Evolutionary conservation across 2,113 vertebrate species (phyloP), one percentile per base, ranked within the genome.

Genomic region (Dicentrarchus labrax): DNA sequence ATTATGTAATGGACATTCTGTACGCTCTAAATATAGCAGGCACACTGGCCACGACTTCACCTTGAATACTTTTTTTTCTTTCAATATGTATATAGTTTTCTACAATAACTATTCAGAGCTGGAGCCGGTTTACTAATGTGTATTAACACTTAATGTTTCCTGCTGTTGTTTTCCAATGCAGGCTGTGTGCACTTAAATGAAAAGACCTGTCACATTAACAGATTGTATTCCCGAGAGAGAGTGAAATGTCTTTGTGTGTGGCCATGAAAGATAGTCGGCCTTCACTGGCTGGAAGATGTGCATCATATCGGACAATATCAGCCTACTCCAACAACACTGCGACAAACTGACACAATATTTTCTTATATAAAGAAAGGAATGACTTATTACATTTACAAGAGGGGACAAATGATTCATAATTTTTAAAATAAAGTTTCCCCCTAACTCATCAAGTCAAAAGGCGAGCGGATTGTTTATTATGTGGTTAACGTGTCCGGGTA

Each of bases 1-100:
- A 36, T 88, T 83, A 86, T 72, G 77, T 76, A 78, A 86, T 69
- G n/a, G 70, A 50, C 74, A 12, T 72, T 64, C 68, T 83, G 62
- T 72, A 8, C 24, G 48, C 39, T 62, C 66, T 83, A 78, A 86
- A 80, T 77, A 56, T 80, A 90, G 79, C 83, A 15, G 36, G 7
- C 76, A 22, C 6, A 43, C 54, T 72, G 78, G 60, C 39, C 59
- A 36, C 65, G 1, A 45, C 60, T 78, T 68, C 60, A 65, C 67
- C 65, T 86, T 54, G 16, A 76, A 43, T 56, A 21, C 16, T 54
- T 30, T 65, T 36, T 43, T 10, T 2, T 15, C 30, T 30, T 30
- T 30, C 30, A 5, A 19, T 12, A 3, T 13, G 62, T 38, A 22
- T 43, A 47, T 47, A 1, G 13, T 39, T 71, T 51, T 6, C 5